Evolutionary conservation across 2,113 vertebrate genomes (phyloP).

Genomic region (Lampris megalopsis): DNA sequence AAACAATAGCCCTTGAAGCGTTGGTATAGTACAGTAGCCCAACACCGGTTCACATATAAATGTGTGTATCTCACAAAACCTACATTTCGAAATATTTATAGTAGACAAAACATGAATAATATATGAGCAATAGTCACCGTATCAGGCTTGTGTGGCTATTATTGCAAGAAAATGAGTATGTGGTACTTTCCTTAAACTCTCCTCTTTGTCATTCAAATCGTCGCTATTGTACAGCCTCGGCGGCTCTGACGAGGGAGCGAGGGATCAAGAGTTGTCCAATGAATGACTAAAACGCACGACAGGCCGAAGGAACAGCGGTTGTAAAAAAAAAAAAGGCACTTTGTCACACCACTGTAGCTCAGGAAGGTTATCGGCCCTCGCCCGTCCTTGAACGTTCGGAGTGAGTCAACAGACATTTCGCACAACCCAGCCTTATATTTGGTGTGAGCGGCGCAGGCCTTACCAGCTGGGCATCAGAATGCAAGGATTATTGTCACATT

Average conservation of each 20-base stretch:
- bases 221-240: conserved; percentile 64
- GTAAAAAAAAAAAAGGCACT: conserved; percentile 53
- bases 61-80: neutral
- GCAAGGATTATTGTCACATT: conserved; percentile 72
- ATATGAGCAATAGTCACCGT: conserved; percentile 45
- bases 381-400: conserved; percentile 67
- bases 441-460: neutral
- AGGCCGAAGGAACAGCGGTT: conserved; percentile 68
- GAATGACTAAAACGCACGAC: conserved; percentile 71
- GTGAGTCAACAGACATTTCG: conserved; percentile 68
- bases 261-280: conserved; percentile 64
- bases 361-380: conserved; percentile 68
- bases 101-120: conserved; percentile 18
- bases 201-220: conserved; percentile 78
- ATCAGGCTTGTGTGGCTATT: conserved; percentile 52
- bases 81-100: conserved; percentile 31
- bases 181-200: conserved; percentile 62
- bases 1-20: conserved; percentile 14
- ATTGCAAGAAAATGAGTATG: conserved; percentile 58
- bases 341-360: conserved; percentile 53
- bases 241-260: conserved; percentile 52
- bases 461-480: conserved; percentile 40
- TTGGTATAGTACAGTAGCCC: conserved; percentile 6
- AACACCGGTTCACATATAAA: conserved; percentile 9
- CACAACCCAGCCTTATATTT: conserved; percentile 27